Evolutionary conservation across 23 tunicate species (phyloP).

Genomic region (Ascidia mentula): DNA sequence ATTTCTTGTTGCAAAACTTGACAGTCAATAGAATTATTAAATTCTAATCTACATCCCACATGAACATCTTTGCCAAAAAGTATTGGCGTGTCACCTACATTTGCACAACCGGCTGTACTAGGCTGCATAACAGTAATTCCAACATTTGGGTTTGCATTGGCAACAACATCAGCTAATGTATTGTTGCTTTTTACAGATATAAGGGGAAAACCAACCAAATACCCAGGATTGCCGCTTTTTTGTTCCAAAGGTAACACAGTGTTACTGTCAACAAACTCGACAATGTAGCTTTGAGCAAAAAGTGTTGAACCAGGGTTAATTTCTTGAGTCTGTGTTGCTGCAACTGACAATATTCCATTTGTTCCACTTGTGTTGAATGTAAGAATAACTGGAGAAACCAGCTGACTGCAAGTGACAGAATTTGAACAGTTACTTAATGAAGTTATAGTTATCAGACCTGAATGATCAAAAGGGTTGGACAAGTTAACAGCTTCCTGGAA

Average conservation of each 20-base stretch:
- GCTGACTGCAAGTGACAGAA: background rate
- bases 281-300: constrained; percentile 14
- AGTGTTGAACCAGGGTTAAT: constrained; percentile 24
- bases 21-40: background rate
- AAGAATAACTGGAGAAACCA: constrained; percentile 34
- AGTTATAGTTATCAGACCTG: background rate
- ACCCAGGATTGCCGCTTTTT: constrained; percentile 85
- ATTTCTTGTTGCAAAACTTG: background rate
- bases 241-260: background rate
- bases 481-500: background rate
- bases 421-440: background rate
- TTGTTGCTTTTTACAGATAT: constrained; percentile 29
- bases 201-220: constrained; percentile 49
- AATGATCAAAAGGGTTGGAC: background rate
- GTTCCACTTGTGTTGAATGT: background rate
- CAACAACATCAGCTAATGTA: background rate
- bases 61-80: constrained; percentile 17
- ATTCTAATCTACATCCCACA: background rate
- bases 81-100: background rate
- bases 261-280: background rate
- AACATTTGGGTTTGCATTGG: constrained; percentile 15
- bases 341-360: constrained; percentile 27
- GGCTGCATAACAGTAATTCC: constrained; percentile 19
- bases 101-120: background rate
- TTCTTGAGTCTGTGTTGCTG: background rate